These are phyloP conservation scores for Archaeoteleia sp. DNA, from an alignment of 2,888 invertebrate species.

Conservation along the genomic window DNA sequence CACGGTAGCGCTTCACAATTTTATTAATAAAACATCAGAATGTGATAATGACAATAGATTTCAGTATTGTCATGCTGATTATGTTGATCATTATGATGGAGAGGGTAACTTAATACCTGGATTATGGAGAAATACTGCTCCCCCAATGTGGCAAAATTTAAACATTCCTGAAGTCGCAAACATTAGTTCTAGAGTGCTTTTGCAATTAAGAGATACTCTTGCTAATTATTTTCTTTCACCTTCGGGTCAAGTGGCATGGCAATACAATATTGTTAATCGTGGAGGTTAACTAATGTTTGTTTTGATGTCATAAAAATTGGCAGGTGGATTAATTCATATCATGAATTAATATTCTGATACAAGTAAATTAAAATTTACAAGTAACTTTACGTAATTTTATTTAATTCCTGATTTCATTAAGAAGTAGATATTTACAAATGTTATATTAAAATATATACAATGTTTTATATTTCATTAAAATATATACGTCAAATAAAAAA, in stretches of 20 bases:
- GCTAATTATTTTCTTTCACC: constrained; percentile 19
- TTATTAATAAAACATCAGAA: background rate
- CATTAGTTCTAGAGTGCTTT: background rate
- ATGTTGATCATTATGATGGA: constrained; percentile 12
- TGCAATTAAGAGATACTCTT: constrained; percentile 13
- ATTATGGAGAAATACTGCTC: constrained; percentile 1
- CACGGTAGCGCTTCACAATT: constrained; percentile 32
- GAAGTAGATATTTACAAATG: too few species aligned
- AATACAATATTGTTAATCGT: constrained; percentile 9
- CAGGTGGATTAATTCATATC: background rate
- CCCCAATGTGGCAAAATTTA: background rate
- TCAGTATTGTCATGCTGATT: constrained; percentile 12
- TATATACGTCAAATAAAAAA: too few species aligned
- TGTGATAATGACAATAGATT: background rate
- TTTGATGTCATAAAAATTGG: background rate
- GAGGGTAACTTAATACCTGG: constrained; percentile 15
- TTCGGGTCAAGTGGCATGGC: constrained; percentile 34
- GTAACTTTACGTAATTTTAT: too few species aligned
- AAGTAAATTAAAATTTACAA: background rate
- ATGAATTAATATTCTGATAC: too few species aligned
- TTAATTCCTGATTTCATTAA: too few species aligned
- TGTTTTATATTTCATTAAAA: too few species aligned
- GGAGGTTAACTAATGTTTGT: background rate
- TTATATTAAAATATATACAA: too few species aligned
- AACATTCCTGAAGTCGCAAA: background rate